phyloP scores from a whole-genome alignment of 2,113 vertebrate genomes.

The Trichomycterus rosablanca region DNA sequence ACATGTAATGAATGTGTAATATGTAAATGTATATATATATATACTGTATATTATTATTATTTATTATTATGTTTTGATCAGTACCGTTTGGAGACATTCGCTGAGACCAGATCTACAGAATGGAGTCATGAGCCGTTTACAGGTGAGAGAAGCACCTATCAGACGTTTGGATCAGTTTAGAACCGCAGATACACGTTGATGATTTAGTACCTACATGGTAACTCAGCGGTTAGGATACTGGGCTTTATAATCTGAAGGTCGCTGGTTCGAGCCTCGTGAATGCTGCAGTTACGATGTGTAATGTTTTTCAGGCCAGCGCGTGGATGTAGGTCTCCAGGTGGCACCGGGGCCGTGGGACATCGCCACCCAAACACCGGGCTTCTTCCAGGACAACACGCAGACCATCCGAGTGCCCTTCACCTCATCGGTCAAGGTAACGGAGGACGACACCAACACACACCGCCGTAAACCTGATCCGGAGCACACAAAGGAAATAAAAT shows the following conservation, averaged over 20 bases:
- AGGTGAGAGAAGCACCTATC: conserved; percentile 32
- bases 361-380: conserved; percentile 46
- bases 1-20: no score
- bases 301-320: conserved; percentile 57
- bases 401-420: conserved; percentile 68
- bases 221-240: no score
- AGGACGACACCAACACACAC: not conserved
- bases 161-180: not conserved
- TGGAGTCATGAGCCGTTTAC: conserved; percentile 49
- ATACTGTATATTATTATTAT: no score
- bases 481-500: no score
- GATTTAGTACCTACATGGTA: no score
- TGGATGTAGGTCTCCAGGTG: conserved; percentile 62
- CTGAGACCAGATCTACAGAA: conserved; percentile 56
- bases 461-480: not conserved
- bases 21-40: no score
- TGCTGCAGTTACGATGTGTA: not conserved
- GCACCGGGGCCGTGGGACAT: conserved; percentile 70
- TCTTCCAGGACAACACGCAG: conserved; percentile 58
- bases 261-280: no score
- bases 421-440: conserved; percentile 69
- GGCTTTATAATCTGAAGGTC: no score
- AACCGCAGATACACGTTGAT: no score
- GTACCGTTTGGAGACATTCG: conserved; percentile 66
- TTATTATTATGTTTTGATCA: conserved; percentile 35